These are phyloP conservation scores for Rhinoraja longicauda DNA, from an alignment of 2,797 vertebrate species.

Conservation along the genomic window DNA sequence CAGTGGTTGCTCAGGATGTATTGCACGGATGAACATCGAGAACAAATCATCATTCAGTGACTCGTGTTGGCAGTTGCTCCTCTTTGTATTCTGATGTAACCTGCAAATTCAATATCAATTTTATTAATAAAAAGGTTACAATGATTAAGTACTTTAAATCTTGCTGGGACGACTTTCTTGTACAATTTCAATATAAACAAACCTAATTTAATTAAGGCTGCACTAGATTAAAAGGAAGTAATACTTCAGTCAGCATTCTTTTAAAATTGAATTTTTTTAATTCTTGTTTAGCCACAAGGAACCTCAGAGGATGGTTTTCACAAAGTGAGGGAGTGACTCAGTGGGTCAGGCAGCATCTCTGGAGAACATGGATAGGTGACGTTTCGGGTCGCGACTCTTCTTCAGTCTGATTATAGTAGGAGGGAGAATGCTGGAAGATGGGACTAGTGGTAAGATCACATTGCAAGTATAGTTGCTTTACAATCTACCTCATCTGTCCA, in stretches of 20 bases:
- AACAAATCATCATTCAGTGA: neutral
- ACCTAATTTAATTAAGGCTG: neutral
- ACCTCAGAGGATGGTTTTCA: too few species aligned
- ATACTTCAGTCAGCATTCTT: neutral
- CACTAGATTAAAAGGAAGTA: neutral
- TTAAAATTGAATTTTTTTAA: neutral
- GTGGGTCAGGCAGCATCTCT: too few species aligned
- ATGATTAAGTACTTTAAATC: neutral
- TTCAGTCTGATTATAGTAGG: too few species aligned
- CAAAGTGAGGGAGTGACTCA: too few species aligned
- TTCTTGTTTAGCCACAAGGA: too few species aligned
- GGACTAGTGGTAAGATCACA: too few species aligned
- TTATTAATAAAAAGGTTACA: neutral
- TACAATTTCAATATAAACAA: conserved; percentile 4
- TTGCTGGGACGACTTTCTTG: neutral
- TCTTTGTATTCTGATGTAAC: neutral
- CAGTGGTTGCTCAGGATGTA: neutral
- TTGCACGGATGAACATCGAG: neutral
- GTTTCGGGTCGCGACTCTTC: too few species aligned
- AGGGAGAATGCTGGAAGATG: too few species aligned
- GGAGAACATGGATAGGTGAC: too few species aligned
- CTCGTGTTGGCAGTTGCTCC: neutral
- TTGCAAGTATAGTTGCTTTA: too few species aligned
- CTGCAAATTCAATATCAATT: neutral
- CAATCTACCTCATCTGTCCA: too few species aligned